Conservation (phyloP, 1,140 invertebrate species). For the Leptestheria dahalacensis region DNA sequence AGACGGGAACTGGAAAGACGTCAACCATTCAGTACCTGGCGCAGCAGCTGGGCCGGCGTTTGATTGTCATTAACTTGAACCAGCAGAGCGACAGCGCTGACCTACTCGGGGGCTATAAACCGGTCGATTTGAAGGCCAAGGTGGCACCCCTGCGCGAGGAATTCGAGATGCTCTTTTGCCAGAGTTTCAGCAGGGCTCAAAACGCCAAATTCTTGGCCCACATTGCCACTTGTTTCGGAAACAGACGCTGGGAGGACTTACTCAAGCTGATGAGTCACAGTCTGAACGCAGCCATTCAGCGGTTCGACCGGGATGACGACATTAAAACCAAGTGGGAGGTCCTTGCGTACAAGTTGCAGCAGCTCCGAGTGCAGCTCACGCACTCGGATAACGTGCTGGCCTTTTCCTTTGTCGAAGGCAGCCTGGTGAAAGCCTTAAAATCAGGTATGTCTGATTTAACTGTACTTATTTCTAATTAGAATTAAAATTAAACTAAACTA, state of each 20-base stretch:
- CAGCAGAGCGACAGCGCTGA: conserved; percentile 95
- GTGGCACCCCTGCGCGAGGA: conserved; percentile 65
- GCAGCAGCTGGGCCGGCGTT: conserved; percentile 57
- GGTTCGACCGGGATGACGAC: conserved; percentile 20
- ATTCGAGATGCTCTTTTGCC: conserved; percentile 67
- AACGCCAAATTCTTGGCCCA: conserved; percentile 74
- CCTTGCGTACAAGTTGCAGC: conserved; percentile 49
- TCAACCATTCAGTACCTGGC: conserved; percentile 89
- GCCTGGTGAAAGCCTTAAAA: conserved; percentile 73
- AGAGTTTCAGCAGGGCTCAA: conserved; percentile 58
- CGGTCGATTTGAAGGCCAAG: conserved; percentile 74
- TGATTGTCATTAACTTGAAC: conserved; percentile 98
- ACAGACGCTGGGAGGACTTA: conserved; percentile 52
- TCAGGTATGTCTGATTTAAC: conserved; percentile 50
- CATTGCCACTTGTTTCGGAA: conserved; percentile 54
- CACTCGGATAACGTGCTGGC: conserved; percentile 51
- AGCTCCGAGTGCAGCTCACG: conserved; percentile 50
- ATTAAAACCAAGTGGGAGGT: conserved; percentile 38
- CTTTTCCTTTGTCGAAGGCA: conserved; percentile 86
- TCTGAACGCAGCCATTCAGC: conserved; percentile 44
- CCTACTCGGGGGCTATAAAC: conserved; percentile 86
- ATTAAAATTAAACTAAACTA: neutral
- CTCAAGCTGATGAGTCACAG: conserved; percentile 61
- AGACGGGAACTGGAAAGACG: conserved; percentile 97
- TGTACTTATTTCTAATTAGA: neutral